Evolutionary conservation across 2,888 invertebrate genomes (phyloP).

Genomic region (Leptopilina syphax): DNA sequence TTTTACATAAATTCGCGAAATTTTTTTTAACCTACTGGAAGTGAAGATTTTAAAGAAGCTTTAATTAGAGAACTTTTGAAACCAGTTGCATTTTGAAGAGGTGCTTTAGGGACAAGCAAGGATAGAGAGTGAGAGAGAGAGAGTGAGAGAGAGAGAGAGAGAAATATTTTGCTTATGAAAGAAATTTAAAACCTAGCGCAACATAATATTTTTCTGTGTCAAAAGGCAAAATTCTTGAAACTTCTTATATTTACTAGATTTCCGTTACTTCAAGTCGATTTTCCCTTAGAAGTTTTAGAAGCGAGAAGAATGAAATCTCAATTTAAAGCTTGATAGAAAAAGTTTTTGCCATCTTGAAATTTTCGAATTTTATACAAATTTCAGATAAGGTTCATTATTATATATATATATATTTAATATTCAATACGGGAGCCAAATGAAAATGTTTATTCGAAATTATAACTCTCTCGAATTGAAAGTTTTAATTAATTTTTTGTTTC

Average conservation of each 20-base stretch:
- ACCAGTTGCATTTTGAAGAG: slow-evolving; percentile 47
- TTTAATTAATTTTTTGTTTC: too few relatives aligned
- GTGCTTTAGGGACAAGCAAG: slow-evolving; percentile 48
- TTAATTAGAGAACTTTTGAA: slow-evolving; percentile 11
- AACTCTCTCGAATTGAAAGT: too few relatives aligned
- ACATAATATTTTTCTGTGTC: neutral
- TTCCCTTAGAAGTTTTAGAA: neutral
- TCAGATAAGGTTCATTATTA: too few relatives aligned
- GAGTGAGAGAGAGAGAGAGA: slow-evolving; percentile 54
- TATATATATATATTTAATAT: too few relatives aligned
- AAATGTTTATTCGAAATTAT: too few relatives aligned
- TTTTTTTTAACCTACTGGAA: neutral
- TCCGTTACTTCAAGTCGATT: slow-evolving; percentile 4
- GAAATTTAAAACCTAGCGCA: neutral
- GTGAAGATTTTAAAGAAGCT: neutral
- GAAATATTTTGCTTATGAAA: slow-evolving; percentile 25
- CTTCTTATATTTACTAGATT: neutral
- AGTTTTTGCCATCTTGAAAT: neutral
- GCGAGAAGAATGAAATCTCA: neutral
- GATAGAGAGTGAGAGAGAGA: slow-evolving; percentile 46
- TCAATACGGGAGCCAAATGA: too few relatives aligned
- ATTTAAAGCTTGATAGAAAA: slow-evolving; percentile 4
- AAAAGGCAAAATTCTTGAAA: slow-evolving; percentile 3
- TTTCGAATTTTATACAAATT: too few relatives aligned
- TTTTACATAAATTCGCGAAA: too few relatives aligned